These are phyloP conservation scores for Ophion slaviceki DNA, from an alignment of 2,888 invertebrate species.

Conservation along the genomic window DNA sequence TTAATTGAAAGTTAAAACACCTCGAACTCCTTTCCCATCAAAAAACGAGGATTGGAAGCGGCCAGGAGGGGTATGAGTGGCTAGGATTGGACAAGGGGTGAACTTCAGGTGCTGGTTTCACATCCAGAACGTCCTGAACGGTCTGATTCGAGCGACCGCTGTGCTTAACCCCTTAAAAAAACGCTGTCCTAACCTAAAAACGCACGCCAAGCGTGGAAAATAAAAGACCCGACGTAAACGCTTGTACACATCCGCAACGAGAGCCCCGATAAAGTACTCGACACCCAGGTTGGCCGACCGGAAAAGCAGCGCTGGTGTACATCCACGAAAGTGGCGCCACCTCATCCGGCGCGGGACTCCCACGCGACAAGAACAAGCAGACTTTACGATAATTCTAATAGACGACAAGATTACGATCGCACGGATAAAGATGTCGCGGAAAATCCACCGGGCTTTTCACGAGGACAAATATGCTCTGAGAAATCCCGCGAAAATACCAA, in stretches of 20 bases:
- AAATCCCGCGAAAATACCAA: neutral
- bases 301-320: neutral
- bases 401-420: slow-evolving; percentile 16
- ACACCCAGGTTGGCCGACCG: neutral
- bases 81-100: neutral
- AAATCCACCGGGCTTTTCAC: neutral
- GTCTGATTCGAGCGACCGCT: slow-evolving; percentile 2
- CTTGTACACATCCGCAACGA: slow-evolving; percentile 4
- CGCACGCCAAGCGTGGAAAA: neutral
- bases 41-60: neutral
- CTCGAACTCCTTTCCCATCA: slow-evolving; percentile 27
- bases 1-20: slow-evolving; percentile 50
- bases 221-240: neutral
- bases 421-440: neutral
- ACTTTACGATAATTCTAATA: slow-evolving; percentile 43
- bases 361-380: slow-evolving; percentile 9
- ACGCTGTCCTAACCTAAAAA: neutral
- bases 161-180: slow-evolving; percentile 6
- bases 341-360: neutral
- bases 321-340: neutral
- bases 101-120: slow-evolving; percentile 4
- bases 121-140: neutral
- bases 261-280: slow-evolving; percentile 13
- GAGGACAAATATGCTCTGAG: slow-evolving; percentile 4
- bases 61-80: neutral